These are phyloP conservation scores for Colossoma macropomum DNA, from an alignment of 2,113 vertebrate species.

Conservation along the genomic window DNA sequence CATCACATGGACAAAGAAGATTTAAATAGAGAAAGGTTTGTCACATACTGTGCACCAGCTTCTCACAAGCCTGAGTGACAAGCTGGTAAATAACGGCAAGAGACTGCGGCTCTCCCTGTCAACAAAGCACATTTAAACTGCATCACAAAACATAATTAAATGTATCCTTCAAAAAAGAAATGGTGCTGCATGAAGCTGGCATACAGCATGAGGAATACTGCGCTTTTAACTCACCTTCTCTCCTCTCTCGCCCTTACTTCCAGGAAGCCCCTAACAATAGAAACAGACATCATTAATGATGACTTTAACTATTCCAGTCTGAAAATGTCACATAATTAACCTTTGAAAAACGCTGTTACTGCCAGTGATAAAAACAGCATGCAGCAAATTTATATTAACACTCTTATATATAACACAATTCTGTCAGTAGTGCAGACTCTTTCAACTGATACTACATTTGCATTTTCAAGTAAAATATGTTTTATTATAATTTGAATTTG, in stretches of 20 bases:
- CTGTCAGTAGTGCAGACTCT: not conserved
- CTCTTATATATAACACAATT: too few species aligned
- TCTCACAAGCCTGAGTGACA: constrained; percentile 90
- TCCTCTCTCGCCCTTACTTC: constrained; percentile 90
- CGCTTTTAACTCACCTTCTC: constrained; percentile 83
- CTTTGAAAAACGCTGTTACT: not conserved
- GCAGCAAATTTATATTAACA: too few species aligned
- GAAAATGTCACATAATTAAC: not conserved
- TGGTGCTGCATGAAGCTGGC: too few species aligned
- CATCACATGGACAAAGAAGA: not conserved
- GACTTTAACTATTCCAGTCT: not conserved
- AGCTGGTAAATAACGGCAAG: constrained; percentile 89
- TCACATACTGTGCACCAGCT: constrained; percentile 88
- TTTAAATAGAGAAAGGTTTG: not conserved
- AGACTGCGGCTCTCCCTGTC: constrained; percentile 90
- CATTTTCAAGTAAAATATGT: too few species aligned
- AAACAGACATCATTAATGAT: constrained; percentile 35
- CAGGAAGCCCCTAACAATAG: constrained; percentile 83
- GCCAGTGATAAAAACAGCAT: too few species aligned
- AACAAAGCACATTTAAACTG: constrained; percentile 38
- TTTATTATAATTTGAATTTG: too few species aligned
- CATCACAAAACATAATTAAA: not conserved
- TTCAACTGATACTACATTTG: too few species aligned
- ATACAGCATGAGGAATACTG: not conserved
- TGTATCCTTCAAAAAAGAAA: not conserved